These are phyloP conservation scores for Gandaritis pyraliata DNA, from an alignment of 2,888 invertebrate species.

Conservation along the genomic window DNA sequence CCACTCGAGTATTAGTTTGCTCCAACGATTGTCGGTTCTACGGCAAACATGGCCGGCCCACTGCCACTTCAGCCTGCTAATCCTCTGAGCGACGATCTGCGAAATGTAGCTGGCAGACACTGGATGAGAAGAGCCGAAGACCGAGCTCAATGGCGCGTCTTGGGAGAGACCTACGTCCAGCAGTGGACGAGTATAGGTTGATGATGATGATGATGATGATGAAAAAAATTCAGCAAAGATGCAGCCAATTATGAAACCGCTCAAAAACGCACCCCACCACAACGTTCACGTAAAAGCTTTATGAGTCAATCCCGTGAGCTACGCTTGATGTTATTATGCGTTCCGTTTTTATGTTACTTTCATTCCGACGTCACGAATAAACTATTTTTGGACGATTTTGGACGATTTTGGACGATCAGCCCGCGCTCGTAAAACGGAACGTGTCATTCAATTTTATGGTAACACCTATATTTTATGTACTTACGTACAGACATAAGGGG, in stretches of 20 bases:
- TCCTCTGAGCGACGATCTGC: too few relatives aligned
- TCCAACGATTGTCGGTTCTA: too few relatives aligned
- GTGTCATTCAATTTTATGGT: conserved; percentile 75
- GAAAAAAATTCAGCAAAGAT: too few relatives aligned
- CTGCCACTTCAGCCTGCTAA: too few relatives aligned
- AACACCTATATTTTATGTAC: conserved; percentile 43
- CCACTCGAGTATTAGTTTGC: too few relatives aligned
- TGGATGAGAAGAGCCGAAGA: too few relatives aligned
- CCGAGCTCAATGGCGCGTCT: too few relatives aligned
- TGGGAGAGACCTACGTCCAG: too few relatives aligned
- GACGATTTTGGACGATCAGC: conserved; percentile 39
- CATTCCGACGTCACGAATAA: conserved; percentile 72
- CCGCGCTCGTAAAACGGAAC: conserved; percentile 69
- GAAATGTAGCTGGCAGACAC: too few relatives aligned
- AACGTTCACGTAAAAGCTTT: conserved; percentile 70
- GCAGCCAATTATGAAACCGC: conserved; percentile 39
- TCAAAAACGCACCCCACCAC: conserved; percentile 42
- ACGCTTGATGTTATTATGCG: conserved; percentile 73
- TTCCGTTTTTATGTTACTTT: conserved; percentile 73
- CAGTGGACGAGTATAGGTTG: too few relatives aligned
- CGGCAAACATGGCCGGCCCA: too few relatives aligned
- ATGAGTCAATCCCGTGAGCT: conserved; percentile 75
- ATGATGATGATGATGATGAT: too few relatives aligned
- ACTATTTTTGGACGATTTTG: conserved; percentile 66
- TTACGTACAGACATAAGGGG: background rate